Percentiles rank a stretch among this genome's conserved stretches.
These are phyloP conservation scores for Dreissena polymorpha DNA, from an alignment of 1,140 invertebrate species.

Conservation along the genomic window DNA sequence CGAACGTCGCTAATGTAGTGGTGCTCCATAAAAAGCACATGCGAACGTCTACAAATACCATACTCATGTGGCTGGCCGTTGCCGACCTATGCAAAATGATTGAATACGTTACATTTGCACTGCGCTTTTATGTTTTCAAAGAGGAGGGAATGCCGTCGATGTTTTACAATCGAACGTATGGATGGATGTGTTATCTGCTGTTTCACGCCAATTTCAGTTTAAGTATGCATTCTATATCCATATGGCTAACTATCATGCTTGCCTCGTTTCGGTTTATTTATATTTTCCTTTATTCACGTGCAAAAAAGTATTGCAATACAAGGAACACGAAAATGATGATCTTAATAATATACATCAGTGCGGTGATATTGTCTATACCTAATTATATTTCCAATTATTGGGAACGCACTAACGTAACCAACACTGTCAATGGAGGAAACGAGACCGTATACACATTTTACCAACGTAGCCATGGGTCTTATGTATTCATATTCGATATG, in stretches of 20 bases:
- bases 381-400: conserved; percentile 83
- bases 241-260: conserved; percentile 94
- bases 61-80: conserved; percentile 91
- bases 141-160: conserved; percentile 58
- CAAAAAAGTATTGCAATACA: conserved; percentile 88
- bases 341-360: conserved; percentile 86
- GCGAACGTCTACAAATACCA: conserved; percentile 90
- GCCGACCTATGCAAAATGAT: conserved; percentile 94
- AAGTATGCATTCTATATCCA: conserved; percentile 95
- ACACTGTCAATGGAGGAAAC: conserved; percentile 11
- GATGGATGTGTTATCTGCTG: conserved; percentile 73
- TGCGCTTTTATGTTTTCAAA: conserved; percentile 82
- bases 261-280: conserved; percentile 97
- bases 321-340: conserved; percentile 87
- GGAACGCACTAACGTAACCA: neutral
- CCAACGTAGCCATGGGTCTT: conserved; percentile 24
- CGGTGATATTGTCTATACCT: conserved; percentile 89
- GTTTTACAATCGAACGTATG: conserved; percentile 43
- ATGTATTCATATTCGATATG: conserved; percentile 54
- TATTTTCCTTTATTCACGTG: conserved; percentile 88
- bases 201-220: conserved; percentile 84
- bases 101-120: conserved; percentile 91
- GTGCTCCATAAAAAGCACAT: conserved; percentile 93
- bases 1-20: conserved; percentile 94
- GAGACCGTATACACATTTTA: conserved; percentile 38